Conservation (phyloP, 2,888 invertebrate species). For the Cyaniris semiargus region DNA sequence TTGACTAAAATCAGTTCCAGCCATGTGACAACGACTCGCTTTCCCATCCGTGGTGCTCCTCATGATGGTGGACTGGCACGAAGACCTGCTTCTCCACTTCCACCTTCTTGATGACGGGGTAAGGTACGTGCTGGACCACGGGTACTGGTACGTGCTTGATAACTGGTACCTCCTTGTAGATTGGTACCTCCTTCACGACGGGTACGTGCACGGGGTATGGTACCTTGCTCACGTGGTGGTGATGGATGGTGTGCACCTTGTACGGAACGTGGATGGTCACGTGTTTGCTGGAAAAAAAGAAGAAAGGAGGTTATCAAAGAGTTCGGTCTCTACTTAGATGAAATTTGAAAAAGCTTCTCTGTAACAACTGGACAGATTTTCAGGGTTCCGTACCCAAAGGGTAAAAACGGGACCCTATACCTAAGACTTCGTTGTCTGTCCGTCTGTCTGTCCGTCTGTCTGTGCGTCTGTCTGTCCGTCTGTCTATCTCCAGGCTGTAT, state of each 20-base stretch:
- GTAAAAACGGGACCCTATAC: too few relatives aligned
- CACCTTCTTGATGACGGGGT: conserved; percentile 66
- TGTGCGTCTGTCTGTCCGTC: too few relatives aligned
- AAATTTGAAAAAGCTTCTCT: too few relatives aligned
- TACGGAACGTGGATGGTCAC: conserved; percentile 75
- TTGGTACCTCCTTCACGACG: conserved; percentile 72
- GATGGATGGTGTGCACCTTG: conserved; percentile 73
- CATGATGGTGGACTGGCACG: conserved; percentile 60
- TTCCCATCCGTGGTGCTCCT: conserved; percentile 66
- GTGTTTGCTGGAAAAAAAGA: conserved; percentile 60
- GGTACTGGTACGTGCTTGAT: conserved; percentile 68
- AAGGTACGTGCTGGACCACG: conserved; percentile 63
- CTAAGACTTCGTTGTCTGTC: too few relatives aligned
- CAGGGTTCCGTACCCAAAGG: too few relatives aligned
- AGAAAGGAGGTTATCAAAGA: neutral
- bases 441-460: too few relatives aligned
- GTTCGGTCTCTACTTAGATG: neutral
- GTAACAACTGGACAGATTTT: too few relatives aligned
- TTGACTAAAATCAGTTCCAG: conserved; percentile 65
- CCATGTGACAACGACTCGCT: conserved; percentile 72
- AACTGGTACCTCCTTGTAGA: conserved; percentile 70
- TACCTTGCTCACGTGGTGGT: conserved; percentile 73
- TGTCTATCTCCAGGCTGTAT: too few relatives aligned
- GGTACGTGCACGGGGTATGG: conserved; percentile 66
- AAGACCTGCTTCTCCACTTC: conserved; percentile 70